Conservation (phyloP, 1,140 invertebrate genomes). For the Drosophila lacteicornis region DNA sequence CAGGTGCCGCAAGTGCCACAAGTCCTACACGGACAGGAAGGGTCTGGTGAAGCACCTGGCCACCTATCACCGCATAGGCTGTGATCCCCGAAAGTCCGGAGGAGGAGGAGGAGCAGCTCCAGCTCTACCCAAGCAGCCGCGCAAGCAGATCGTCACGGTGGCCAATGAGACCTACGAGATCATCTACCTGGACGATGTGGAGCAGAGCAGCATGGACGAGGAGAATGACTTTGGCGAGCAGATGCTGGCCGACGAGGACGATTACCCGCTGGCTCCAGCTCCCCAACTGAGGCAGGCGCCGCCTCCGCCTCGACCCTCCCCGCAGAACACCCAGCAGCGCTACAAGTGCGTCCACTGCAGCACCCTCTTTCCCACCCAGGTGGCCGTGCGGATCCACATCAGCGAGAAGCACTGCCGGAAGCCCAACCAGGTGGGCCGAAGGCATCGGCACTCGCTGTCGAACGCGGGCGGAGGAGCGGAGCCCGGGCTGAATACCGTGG, state of each 20-base stretch:
- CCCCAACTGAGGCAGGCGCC: neutral
- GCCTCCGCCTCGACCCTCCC: neutral
- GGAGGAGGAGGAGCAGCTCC: neutral
- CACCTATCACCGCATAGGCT: constrained; percentile 67
- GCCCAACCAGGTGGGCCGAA: neutral
- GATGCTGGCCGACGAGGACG: constrained; percentile 74
- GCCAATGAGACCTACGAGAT: constrained; percentile 78
- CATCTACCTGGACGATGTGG: constrained; percentile 70
- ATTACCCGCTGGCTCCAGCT: constrained; percentile 15
- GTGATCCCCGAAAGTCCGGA: constrained; percentile 39
- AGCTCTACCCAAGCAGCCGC: constrained; percentile 31
- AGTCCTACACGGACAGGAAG: constrained; percentile 78
- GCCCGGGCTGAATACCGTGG: constrained; percentile 36
- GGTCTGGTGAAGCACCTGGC: constrained; percentile 77
- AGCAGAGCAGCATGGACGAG: constrained; percentile 41
- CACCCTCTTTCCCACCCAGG: constrained; percentile 55
- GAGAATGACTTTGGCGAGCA: constrained; percentile 75
- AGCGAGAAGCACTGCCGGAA: constrained; percentile 59
- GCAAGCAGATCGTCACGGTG: constrained; percentile 67
- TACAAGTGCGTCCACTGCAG: constrained; percentile 74
- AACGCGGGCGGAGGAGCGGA: neutral
- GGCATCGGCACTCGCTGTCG: neutral
- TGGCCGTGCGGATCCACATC: constrained; percentile 64
- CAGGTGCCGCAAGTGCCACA: constrained; percentile 72
- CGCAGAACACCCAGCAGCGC: constrained; percentile 31